A percentile compares a stretch with the other conserved stretches of the same genome.
Conservation (phyloP, 37 sponge, comb jelly and placozoan species). For the Halichondria panicea region DNA sequence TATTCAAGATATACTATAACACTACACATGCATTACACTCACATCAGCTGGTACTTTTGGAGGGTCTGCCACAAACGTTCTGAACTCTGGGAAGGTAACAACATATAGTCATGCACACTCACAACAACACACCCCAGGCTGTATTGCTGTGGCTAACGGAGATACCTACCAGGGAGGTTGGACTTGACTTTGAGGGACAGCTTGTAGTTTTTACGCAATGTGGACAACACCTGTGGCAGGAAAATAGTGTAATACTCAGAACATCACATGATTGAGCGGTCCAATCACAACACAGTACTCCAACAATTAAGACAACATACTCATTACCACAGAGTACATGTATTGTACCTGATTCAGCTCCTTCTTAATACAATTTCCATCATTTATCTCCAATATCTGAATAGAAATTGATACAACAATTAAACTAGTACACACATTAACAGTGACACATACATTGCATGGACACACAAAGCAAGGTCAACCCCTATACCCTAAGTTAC, state of each 20-base stretch:
- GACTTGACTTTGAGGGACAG: slow-evolving; percentile 43
- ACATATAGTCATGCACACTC: neutral
- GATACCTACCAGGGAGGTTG: slow-evolving; percentile 42
- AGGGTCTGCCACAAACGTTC: slow-evolving; percentile 44
- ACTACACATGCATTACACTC: too few species aligned
- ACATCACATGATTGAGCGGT: neutral
- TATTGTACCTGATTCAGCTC: slow-evolving; percentile 40
- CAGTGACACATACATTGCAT: neutral
- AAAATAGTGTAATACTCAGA: neutral
- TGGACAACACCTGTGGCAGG: slow-evolving; percentile 27
- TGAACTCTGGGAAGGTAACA: slow-evolving; percentile 43
- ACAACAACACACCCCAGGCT: too few species aligned
- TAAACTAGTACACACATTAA: neutral
- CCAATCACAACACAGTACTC: neutral
- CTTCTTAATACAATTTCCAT: slow-evolving; percentile 50
- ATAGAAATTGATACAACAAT: neutral
- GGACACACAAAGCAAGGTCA: neutral
- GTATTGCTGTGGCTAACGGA: neutral
- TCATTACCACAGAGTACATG: slow-evolving; percentile 4
- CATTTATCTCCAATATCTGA: slow-evolving; percentile 61
- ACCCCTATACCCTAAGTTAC: neutral
- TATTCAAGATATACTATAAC: too few species aligned
- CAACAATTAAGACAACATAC: neutral
- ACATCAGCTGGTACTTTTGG: slow-evolving; percentile 33
- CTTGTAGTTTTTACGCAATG: slow-evolving; percentile 61